These are phyloP conservation scores for Galeopsomyia nigrocyanea DNA, from an alignment of 2,888 invertebrate genomes.

Conservation along the genomic window DNA sequence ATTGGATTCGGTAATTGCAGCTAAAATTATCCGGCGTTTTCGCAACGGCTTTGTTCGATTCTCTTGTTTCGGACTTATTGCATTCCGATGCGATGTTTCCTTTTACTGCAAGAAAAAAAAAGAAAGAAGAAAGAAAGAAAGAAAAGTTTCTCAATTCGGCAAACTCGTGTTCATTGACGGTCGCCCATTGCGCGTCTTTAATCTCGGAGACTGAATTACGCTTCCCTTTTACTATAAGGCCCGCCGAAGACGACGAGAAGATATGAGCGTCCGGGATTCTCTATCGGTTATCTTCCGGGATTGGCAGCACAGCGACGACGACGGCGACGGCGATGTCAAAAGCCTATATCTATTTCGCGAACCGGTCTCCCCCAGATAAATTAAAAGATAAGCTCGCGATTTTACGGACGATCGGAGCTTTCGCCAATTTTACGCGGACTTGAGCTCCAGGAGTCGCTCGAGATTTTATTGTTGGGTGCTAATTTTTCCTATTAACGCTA, in stretches of 20 bases:
- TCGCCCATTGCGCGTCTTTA: constrained; percentile 36
- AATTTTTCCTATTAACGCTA: background rate
- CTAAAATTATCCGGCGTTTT: constrained; percentile 57
- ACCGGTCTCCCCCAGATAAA: constrained; percentile 29
- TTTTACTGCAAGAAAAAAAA: background rate
- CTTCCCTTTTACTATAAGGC: constrained; percentile 41
- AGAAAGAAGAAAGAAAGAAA: background rate
- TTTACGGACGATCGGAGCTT: constrained; percentile 24
- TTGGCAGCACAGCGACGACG: too few species aligned
- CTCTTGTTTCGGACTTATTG: constrained; percentile 13
- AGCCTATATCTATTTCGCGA: constrained; percentile 20
- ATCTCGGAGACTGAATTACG: constrained; percentile 45
- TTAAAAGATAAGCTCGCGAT: constrained; percentile 45
- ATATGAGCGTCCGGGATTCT: constrained; percentile 25
- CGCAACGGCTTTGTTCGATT: constrained; percentile 1
- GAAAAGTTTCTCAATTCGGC: background rate
- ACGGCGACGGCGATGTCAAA: constrained; percentile 43
- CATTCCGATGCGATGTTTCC: background rate
- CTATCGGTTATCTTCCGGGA: too few species aligned
- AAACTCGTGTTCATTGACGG: constrained; percentile 30
- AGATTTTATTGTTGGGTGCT: background rate
- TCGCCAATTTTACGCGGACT: constrained; percentile 12
- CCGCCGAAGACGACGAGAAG: background rate
- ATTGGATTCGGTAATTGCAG: constrained; percentile 61
- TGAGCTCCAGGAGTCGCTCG: too few species aligned